A percentile compares a stretch with the other conserved stretches of the same genome.
Conservation (phyloP, 2,888 invertebrate genomes). For the Matsumyia berberina region DNA sequence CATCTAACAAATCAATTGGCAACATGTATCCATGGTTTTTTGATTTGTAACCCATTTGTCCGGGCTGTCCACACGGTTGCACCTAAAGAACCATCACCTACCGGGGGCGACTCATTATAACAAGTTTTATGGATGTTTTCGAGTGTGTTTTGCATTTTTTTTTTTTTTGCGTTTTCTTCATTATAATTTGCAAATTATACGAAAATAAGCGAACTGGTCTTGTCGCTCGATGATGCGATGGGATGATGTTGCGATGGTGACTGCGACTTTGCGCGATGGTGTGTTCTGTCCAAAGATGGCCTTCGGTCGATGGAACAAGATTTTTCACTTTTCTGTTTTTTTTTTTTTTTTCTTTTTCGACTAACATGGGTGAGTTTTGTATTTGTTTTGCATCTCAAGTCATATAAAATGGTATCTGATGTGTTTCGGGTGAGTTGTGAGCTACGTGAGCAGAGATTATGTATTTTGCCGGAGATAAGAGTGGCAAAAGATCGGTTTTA, state of each 20-base stretch:
- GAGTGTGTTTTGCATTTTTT: constrained; percentile 11
- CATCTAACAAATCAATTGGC: constrained; percentile 66
- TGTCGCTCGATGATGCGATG: constrained; percentile 61
- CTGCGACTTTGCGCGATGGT: constrained; percentile 37
- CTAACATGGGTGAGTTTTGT: constrained; percentile 42
- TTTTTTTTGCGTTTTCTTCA: constrained; percentile 32
- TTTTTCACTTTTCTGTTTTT: constrained; percentile 50
- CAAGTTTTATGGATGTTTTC: constrained; percentile 60
- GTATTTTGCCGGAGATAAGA: constrained; percentile 36
- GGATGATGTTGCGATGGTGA: constrained; percentile 42
- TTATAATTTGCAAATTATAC: constrained; percentile 56
- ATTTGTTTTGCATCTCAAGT: constrained; percentile 32
- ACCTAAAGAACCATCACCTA: constrained; percentile 61
- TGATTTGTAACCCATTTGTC: constrained; percentile 73
- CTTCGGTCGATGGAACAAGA: constrained; percentile 70
- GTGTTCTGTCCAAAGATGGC: constrained; percentile 61
- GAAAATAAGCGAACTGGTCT: constrained; percentile 70
- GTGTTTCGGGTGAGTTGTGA: constrained; percentile 47
- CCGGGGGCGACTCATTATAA: constrained; percentile 51
- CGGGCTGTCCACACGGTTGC: constrained; percentile 69
- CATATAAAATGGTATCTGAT: constrained; percentile 43
- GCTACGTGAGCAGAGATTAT: constrained; percentile 51
- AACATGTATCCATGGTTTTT: constrained; percentile 58
- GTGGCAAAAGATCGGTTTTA: constrained; percentile 36
- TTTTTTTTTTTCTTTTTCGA: too few relatives aligned